Conservation (phyloP, 2,113 vertebrate species). For the Planiliza haematocheilus region DNA sequence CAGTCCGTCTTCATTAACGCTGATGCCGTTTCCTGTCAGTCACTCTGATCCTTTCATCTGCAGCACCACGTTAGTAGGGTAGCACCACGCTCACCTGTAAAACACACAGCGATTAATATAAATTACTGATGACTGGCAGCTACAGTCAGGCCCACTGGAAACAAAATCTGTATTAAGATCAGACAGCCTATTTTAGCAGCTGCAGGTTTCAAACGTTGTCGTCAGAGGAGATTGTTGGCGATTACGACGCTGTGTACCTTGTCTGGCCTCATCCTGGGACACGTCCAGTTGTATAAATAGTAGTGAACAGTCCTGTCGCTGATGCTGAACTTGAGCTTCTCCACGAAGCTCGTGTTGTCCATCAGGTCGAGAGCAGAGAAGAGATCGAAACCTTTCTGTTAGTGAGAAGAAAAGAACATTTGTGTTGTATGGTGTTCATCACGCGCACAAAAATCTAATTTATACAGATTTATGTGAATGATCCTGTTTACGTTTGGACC, state of each 20-base stretch:
- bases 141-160: background rate
- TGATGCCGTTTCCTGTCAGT: slow-evolving; percentile 17
- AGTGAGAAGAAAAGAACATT: background rate
- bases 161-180: background rate
- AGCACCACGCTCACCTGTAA: slow-evolving; percentile 74
- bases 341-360: slow-evolving; percentile 93
- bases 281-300: slow-evolving; percentile 99
- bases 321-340: slow-evolving; percentile 93
- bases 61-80: slow-evolving; percentile 50
- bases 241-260: slow-evolving; percentile 83
- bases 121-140: slow-evolving; percentile 4
- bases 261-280: slow-evolving; percentile 90
- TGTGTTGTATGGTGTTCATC: background rate
- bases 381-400: slow-evolving; percentile 92
- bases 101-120: slow-evolving; percentile 5
- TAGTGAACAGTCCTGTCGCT: slow-evolving; percentile 90
- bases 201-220: too few relatives aligned
- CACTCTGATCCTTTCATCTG: background rate
- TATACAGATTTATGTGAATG: too few relatives aligned
- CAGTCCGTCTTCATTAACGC: background rate
- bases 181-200: background rate
- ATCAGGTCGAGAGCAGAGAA: slow-evolving; percentile 94
- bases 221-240: background rate
- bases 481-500: background rate
- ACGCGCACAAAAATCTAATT: background rate